Conservation (phyloP, 1,140 invertebrate species). For the Drosophila pectinifera region DNA sequence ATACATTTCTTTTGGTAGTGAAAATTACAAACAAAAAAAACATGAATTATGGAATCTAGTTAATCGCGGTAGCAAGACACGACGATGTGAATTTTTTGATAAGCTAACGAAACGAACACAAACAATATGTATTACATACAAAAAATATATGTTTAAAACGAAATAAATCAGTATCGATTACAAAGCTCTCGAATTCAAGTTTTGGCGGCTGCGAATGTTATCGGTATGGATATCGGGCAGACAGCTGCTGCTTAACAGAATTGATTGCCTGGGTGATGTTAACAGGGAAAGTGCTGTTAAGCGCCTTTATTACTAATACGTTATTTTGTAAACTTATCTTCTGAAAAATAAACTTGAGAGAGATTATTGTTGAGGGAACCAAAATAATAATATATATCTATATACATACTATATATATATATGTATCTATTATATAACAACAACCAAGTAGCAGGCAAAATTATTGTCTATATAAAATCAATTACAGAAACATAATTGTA, state of each 20-base stretch:
- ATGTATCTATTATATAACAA: too few relatives aligned
- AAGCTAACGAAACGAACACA: slow-evolving; percentile 55
- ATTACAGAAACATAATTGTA: neutral
- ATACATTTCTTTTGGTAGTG: slow-evolving; percentile 67
- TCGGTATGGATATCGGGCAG: neutral
- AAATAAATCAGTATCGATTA: slow-evolving; percentile 42
- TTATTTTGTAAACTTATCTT: too few relatives aligned
- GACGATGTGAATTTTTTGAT: slow-evolving; percentile 68
- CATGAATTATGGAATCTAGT: slow-evolving; percentile 53
- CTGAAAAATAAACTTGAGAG: too few relatives aligned
- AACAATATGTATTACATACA: slow-evolving; percentile 70
- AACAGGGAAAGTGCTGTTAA: neutral
- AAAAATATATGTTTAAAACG: slow-evolving; percentile 63
- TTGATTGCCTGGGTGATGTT: neutral
- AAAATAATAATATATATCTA: too few relatives aligned
- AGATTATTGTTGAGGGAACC: too few relatives aligned
- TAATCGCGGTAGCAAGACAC: slow-evolving; percentile 48
- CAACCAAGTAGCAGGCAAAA: too few relatives aligned
- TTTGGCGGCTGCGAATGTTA: neutral
- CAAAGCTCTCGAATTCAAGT: slow-evolving; percentile 1
- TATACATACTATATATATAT: too few relatives aligned
- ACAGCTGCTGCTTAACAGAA: neutral
- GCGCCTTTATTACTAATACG: too few relatives aligned
- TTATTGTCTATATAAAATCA: too few relatives aligned
- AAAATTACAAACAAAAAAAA: slow-evolving; percentile 49